Percentiles rank a stretch among this genome's conserved stretches.
These are phyloP conservation scores for Cynaeus angustus DNA, from an alignment of 2,888 invertebrate species.

Conservation along the genomic window DNA sequence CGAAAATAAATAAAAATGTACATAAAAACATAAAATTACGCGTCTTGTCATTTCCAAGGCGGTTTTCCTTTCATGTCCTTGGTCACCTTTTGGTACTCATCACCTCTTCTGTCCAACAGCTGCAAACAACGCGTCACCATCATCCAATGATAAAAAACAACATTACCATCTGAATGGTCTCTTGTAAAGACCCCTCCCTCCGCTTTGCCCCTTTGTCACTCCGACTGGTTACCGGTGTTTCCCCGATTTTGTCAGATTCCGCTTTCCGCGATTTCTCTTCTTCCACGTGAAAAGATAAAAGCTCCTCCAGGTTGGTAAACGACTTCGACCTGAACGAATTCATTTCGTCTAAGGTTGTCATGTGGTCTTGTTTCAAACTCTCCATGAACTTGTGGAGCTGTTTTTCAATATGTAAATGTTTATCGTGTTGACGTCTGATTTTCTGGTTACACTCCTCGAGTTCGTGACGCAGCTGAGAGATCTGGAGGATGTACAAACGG, in stretches of 20 bases:
- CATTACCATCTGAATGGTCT: constrained; percentile 45
- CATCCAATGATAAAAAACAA: background rate
- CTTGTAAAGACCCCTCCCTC: constrained; percentile 35
- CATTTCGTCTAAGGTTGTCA: constrained; percentile 59
- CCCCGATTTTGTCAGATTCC: constrained; percentile 20
- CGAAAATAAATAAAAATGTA: constrained; percentile 16
- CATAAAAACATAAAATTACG: background rate
- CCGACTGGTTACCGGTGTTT: constrained; percentile 34
- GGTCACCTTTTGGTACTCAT: background rate
- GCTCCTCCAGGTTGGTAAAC: constrained; percentile 63
- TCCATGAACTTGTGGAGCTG: constrained; percentile 85
- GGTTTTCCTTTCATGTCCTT: constrained; percentile 34
- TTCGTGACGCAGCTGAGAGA: constrained; percentile 81
- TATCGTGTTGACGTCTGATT: constrained; percentile 71
- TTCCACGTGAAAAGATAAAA: constrained; percentile 52
- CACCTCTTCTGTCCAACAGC: constrained; percentile 25
- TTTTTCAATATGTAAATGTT: constrained; percentile 81
- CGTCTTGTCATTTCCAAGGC: constrained; percentile 27
- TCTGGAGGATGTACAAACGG: constrained; percentile 80
- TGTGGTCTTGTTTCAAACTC: constrained; percentile 52
- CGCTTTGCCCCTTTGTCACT: constrained; percentile 27
- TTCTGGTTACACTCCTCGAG: constrained; percentile 79
- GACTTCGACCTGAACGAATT: constrained; percentile 64
- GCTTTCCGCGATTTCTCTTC: constrained; percentile 22
- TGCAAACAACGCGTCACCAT: constrained; percentile 13